Evolutionary conservation across 2,113 vertebrate species (phyloP).

Genomic region (Sprattus sprattus): DNA sequence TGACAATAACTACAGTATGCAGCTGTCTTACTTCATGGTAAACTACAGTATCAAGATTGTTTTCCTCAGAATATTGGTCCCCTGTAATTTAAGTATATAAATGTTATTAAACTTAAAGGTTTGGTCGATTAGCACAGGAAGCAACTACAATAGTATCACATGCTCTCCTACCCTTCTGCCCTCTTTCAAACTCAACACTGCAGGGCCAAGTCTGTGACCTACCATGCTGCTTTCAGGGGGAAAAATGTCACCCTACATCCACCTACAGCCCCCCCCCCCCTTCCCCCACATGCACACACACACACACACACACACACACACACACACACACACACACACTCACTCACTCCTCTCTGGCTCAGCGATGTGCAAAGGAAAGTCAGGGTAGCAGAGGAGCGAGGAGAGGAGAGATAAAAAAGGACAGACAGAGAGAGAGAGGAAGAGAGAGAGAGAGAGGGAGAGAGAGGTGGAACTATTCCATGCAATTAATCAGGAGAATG

Average conservation of each 20-base stretch:
- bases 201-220: slow-evolving; percentile 14
- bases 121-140: not conserved
- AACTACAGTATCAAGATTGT: not conserved
- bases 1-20: not conserved
- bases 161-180: not conserved
- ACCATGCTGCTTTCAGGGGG: not conserved
- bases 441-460: not conserved
- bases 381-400: not conserved
- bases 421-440: slow-evolving; percentile 30
- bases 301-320: slow-evolving; percentile 7
- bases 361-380: slow-evolving; percentile 18
- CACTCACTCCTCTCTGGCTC: slow-evolving; percentile 32
- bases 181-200: not conserved
- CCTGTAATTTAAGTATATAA: not conserved
- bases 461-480: slow-evolving; percentile 62
- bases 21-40: not conserved
- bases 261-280: not conserved
- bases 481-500: slow-evolving; percentile 75
- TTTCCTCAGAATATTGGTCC: not conserved
- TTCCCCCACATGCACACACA: slow-evolving; percentile 22
- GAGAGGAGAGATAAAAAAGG: slow-evolving; percentile 31
- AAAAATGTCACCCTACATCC: slow-evolving; percentile 8
- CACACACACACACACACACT: not conserved
- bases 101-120: not conserved
- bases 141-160: not conserved